Base-by-base conservation (phyloP, 2,113 vertebrate species). In the Cyanocitta stelleri region DNA sequence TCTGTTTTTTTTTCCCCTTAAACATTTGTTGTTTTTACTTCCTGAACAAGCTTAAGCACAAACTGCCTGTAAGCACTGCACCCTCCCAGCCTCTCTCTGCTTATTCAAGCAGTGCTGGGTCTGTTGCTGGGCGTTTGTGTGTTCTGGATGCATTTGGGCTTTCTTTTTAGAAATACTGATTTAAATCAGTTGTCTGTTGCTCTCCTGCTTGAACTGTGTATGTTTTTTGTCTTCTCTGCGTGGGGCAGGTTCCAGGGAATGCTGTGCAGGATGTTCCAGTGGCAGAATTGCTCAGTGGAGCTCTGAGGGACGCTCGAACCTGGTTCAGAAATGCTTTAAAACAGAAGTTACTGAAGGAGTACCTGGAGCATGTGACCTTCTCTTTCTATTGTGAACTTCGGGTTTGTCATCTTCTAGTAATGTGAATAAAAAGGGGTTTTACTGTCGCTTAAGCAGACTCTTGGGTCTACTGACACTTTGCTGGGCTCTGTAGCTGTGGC, bases 331-430 rank as follows among this genome's bases (percentile, higher is more conserved):
- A 7, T 1, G 13, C 1, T 61, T 72, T 97, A 10, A 46, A 54
- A 1, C 1, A 35, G 58, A 71, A 22, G 10, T 61, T 97, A 19
- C 4, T 97, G 75, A 5, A 7, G 16, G 29, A 77, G 23, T 0
- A 0, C 10, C 0, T 1, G 29, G 4, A 48, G 1, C 1, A 8
- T 0, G 33, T 93, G 29, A 0, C 0, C 0, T 94, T 97, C 85
- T 44, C 27, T n/a, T 22, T 11, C 11, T 0, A 0, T 12, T 9
- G 1, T 18, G 97, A 97, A 51, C 90, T 89, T 90, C 0, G 0
- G 97, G 97, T 97, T 82, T 83, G 97, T 97, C 33, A 54, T 27
- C 44, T 68, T 44, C n/a, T 68, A 16, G 12, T 55, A 33, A 29
- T 12, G 23, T 3, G 24, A 69, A 19, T 29, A 6, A 32, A 92